These are phyloP conservation scores for Temnothorax ravouxi DNA, from an alignment of 2,888 invertebrate species.

Conservation along the genomic window DNA sequence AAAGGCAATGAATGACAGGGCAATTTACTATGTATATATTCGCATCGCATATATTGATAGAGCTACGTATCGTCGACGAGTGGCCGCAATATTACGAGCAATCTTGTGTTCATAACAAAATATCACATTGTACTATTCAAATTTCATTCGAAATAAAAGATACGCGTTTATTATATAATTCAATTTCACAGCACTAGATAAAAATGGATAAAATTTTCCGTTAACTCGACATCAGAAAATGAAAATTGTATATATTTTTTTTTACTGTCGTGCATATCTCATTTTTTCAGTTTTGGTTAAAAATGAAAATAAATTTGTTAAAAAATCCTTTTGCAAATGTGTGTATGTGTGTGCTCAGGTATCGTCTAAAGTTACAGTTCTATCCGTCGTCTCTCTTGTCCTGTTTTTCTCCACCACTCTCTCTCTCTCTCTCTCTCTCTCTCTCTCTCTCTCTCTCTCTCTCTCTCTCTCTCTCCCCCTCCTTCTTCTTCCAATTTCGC, in stretches of 20 bases:
- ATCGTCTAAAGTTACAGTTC: slow-evolving; percentile 67
- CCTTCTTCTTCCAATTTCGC: background rate
- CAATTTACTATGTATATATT: slow-evolving; percentile 2
- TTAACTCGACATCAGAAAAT: background rate
- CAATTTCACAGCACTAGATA: background rate
- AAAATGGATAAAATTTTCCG: background rate
- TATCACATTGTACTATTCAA: slow-evolving; percentile 28
- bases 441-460: background rate
- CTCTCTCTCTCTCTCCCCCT: background rate
- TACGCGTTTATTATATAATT: background rate
- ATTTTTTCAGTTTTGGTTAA: background rate
- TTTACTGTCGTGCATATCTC: background rate
- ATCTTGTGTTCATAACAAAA: slow-evolving; percentile 62
- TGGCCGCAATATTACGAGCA: slow-evolving; percentile 59
- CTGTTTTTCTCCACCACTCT: background rate
- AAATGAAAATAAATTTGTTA: too few species aligned
- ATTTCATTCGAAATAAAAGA: background rate
- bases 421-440: background rate
- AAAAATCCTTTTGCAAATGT: background rate
- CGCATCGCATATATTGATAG: background rate
- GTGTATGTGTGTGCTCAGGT: background rate
- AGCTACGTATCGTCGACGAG: slow-evolving; percentile 22
- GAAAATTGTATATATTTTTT: background rate
- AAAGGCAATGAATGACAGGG: background rate
- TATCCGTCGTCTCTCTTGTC: slow-evolving; percentile 33